Evolutionary conservation across 2,888 invertebrate species (phyloP), one percentile per base, ranked within the genome.

Genomic region (Prenolepis imparis): DNA sequence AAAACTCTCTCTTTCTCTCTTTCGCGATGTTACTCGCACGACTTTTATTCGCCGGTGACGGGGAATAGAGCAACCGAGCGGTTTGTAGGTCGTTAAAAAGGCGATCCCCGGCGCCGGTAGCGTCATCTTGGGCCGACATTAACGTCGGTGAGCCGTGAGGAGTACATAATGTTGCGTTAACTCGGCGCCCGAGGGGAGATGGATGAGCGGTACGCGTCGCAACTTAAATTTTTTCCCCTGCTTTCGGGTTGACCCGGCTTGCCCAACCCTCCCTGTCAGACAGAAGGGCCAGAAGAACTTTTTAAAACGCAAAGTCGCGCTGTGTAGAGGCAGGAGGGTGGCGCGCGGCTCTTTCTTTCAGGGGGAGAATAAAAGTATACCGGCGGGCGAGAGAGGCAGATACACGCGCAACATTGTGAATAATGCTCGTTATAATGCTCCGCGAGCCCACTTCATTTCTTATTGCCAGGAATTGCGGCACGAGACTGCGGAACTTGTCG

Each of bases 361-460:
- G n/a, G 44, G 36, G 21, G 67, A 21, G 36, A 63, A 64, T 61
- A 48, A 85, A 85, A 44, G 6, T 3, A 28, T 28, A n/a, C 52
- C n/a, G 8, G 66, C 9, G 48, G 44, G 32, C 28, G 68, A 18
- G 55, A 70, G 63, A 48, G 66, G 73, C 74, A 61, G 84, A 91
- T 92, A 92, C 92, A 92, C 91, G 91, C 91, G 89, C 91, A 89
- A 92, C 92, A 91, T 92, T 87, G 88, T 87, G 90, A 91, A 92
- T 52, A 52, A 52, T 52, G 90, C 91, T 92, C 91, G 91, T 92
- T 92, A 91, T 90, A 92, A 91, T 90, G 88, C 90, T 89, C 86
- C 87, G 87, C 90, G 87, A 72, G 84, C 64, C 83, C 85, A 80
- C 87, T 87, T 89, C 85, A 84, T 89, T 87, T 90, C 89, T 89